Conservation (phyloP, 2,888 invertebrate species). For the Hipparchia sbordonii region DNA sequence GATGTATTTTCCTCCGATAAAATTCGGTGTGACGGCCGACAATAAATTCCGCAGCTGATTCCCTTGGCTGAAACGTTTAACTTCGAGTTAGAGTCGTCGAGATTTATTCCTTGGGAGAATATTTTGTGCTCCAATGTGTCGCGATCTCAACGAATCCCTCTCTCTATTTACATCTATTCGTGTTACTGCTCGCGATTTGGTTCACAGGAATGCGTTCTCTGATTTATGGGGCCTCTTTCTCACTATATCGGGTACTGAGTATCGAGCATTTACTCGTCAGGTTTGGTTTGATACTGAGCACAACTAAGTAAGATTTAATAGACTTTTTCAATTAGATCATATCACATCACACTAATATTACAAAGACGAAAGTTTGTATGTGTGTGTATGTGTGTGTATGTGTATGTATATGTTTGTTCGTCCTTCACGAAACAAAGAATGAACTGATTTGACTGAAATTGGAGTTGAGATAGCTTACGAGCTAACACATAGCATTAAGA, state of each 20-base stretch:
- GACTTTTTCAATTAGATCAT: too few species aligned
- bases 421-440: too few species aligned
- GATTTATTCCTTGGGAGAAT: slow-evolving; percentile 40
- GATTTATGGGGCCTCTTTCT: slow-evolving; percentile 9
- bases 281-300: too few species aligned
- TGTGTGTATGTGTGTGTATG: too few species aligned
- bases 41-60: slow-evolving; percentile 53
- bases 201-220: slow-evolving; percentile 4
- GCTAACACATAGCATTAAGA: too few species aligned
- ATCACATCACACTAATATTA: too few species aligned
- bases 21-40: slow-evolving; percentile 61
- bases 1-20: slow-evolving; percentile 76
- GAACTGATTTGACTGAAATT: too few species aligned
- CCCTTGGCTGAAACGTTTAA: slow-evolving; percentile 45
- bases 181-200: slow-evolving; percentile 19
- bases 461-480: too few species aligned
- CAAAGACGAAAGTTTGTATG: too few species aligned
- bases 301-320: too few species aligned
- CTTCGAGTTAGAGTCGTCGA: slow-evolving; percentile 41
- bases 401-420: too few species aligned
- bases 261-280: background rate
- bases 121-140: slow-evolving; percentile 32
- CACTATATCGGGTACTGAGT: background rate
- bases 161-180: slow-evolving; percentile 23
- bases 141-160: slow-evolving; percentile 17